A percentile compares a stretch with the other conserved stretches of the same genome.
Conservation (phyloP, 2,888 invertebrate genomes). For the Heteromurus nitidus region DNA sequence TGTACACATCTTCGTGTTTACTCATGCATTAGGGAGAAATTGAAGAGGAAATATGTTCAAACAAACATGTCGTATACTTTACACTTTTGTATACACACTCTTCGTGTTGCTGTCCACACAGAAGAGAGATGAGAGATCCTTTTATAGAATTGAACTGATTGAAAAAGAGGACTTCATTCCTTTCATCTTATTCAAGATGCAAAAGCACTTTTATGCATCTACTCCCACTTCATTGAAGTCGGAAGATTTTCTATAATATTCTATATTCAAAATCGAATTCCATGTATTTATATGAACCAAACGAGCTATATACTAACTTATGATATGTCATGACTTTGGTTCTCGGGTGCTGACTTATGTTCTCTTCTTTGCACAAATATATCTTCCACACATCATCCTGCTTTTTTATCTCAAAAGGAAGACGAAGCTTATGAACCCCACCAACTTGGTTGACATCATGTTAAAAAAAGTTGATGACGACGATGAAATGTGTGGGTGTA, state of each 20-base stretch:
- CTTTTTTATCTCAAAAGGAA: conserved; percentile 10
- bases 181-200: too few species aligned
- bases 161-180: too few species aligned
- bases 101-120: too few species aligned
- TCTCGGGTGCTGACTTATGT: neutral
- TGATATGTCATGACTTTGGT: neutral
- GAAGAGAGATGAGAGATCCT: too few species aligned
- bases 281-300: neutral
- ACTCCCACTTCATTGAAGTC: too few species aligned
- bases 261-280: too few species aligned
- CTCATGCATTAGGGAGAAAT: neutral
- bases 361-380: neutral
- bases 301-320: neutral
- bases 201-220: too few species aligned
- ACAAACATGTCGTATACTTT: too few species aligned
- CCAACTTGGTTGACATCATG: conserved; percentile 5
- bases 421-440: neutral
- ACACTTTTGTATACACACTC: too few species aligned
- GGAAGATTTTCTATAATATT: too few species aligned
- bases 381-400: neutral
- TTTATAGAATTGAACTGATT: too few species aligned
- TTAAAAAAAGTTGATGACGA: conserved; percentile 10
- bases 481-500: conserved; percentile 33
- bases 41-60: neutral
- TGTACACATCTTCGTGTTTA: neutral